Conservation (phyloP, 1,140 invertebrate genomes). For the Pseudomyrmex flavicornis region DNA sequence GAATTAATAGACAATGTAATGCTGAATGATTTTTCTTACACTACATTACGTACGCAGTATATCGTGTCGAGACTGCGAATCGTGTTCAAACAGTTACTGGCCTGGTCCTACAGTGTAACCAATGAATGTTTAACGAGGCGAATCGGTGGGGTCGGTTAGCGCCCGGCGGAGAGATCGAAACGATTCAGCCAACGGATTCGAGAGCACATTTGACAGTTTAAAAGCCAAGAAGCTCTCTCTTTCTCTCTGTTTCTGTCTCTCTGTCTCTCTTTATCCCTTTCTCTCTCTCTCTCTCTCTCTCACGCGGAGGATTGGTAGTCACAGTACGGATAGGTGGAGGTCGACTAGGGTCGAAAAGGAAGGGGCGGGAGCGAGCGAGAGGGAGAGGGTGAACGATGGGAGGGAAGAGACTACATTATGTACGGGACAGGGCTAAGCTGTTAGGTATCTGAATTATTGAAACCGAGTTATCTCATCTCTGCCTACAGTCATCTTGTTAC, state of each 20-base stretch:
- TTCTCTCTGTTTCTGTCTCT: no score
- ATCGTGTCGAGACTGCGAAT: constrained; percentile 48
- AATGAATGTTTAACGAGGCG: constrained; percentile 83
- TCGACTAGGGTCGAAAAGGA: constrained; percentile 35
- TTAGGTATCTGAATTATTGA: constrained; percentile 85
- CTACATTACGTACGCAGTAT: constrained; percentile 32
- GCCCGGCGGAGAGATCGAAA: constrained; percentile 61
- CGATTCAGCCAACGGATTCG: constrained; percentile 82
- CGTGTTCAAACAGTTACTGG: constrained; percentile 82
- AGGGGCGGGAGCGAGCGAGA: constrained; percentile 40
- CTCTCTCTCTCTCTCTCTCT: not conserved
- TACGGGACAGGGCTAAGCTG: constrained; percentile 85
- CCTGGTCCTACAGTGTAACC: constrained; percentile 81
- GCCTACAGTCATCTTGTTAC: constrained; percentile 84
- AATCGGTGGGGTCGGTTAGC: constrained; percentile 64
- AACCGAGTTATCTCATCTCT: constrained; percentile 83
- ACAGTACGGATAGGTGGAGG: constrained; percentile 62
- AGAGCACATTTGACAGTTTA: constrained; percentile 80
- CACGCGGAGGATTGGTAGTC: constrained; percentile 63
- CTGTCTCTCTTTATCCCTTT: no score
- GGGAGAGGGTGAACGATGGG: constrained; percentile 69
- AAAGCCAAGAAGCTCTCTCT: constrained; percentile 80
- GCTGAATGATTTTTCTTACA: constrained; percentile 21
- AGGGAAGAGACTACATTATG: constrained; percentile 83
- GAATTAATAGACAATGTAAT: not conserved